phyloP scores from a whole-genome alignment of 2,113 vertebrate genomes.

The Cololabis saira region DNA sequence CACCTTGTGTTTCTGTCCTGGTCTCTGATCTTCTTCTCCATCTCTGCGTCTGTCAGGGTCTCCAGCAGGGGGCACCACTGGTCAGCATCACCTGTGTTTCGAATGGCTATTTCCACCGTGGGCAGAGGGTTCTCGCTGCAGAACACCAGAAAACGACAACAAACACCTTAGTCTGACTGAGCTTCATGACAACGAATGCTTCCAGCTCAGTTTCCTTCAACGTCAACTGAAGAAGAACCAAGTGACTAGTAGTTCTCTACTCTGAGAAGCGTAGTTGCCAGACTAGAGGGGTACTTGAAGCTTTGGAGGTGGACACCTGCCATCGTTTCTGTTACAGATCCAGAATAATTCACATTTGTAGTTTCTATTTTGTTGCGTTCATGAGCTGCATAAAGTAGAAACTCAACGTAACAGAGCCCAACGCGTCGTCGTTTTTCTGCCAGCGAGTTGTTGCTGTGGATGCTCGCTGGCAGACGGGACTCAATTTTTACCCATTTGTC shows the following conservation, averaged over 20 bases:
- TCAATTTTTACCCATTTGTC: too few relatives aligned
- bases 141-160: background rate
- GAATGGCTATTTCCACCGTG: slow-evolving; percentile 96
- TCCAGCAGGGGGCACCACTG: slow-evolving; percentile 99
- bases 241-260: background rate
- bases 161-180: background rate
- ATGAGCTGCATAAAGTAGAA: too few relatives aligned
- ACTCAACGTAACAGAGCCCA: too few relatives aligned
- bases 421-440: too few relatives aligned
- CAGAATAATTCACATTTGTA: too few relatives aligned
- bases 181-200: background rate
- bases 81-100: slow-evolving; percentile 96
- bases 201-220: background rate
- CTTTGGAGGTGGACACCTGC: too few relatives aligned
- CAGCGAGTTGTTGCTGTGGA: too few relatives aligned
- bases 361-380: too few relatives aligned
- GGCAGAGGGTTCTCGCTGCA: slow-evolving; percentile 95
- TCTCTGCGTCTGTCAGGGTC: slow-evolving; percentile 97
- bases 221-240: background rate
- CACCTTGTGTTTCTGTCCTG: slow-evolving; percentile 99
- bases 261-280: background rate
- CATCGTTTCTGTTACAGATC: too few relatives aligned
- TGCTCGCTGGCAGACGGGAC: too few relatives aligned
- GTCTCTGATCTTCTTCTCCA: slow-evolving; percentile 99
- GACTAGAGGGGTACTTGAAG: too few relatives aligned